Percentiles rank a stretch among this genome's conserved stretches.
These are phyloP conservation scores for Lagocephalus sceleratus DNA, from an alignment of 2,797 vertebrate species.

Conservation along the genomic window DNA sequence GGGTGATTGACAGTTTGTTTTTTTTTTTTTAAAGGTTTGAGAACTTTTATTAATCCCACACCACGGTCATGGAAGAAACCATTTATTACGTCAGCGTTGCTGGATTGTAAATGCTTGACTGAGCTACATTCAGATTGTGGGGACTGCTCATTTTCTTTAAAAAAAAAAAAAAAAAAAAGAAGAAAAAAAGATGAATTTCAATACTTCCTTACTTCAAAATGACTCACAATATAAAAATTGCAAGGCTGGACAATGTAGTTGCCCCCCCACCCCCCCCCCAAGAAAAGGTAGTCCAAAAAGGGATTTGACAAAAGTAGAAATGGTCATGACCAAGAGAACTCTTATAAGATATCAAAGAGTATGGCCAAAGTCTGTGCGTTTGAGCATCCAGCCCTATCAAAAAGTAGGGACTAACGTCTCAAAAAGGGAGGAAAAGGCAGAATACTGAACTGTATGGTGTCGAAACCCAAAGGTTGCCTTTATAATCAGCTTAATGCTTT, in stretches of 20 bases:
- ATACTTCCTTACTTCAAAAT: conserved; percentile 54
- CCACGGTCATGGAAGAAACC: conserved; percentile 27
- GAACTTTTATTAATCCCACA: conserved; percentile 31
- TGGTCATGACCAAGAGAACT: conserved; percentile 64
- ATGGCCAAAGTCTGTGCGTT: conserved; percentile 59
- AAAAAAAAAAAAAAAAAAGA: no score
- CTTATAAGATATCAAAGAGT: conserved; percentile 49
- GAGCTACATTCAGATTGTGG: conserved; percentile 61
- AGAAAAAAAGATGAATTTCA: conserved; percentile 39
- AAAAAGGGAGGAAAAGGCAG: conserved; percentile 50
- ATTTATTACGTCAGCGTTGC: conserved; percentile 42
- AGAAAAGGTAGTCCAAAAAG: conserved; percentile 64
- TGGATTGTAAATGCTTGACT: conserved; percentile 60
- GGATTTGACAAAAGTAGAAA: conserved; percentile 61
- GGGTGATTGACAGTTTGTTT: conserved; percentile 52
- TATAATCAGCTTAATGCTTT: conserved; percentile 70
- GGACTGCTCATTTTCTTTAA: conserved; percentile 37
- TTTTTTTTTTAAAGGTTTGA: conserved; percentile 44
- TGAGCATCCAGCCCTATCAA: conserved; percentile 61
- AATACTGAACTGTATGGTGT: conserved; percentile 77
- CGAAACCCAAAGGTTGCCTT: conserved; percentile 70
- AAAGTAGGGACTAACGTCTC: conserved; percentile 56
- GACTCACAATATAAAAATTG: conserved; percentile 49
- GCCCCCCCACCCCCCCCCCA: conserved; percentile 30
- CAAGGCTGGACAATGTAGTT: conserved; percentile 42